Percentiles rank a stretch among this genome's conserved stretches.
Conservation (phyloP, 2,797 vertebrate species). For the Rhynchotus rufescens region DNA sequence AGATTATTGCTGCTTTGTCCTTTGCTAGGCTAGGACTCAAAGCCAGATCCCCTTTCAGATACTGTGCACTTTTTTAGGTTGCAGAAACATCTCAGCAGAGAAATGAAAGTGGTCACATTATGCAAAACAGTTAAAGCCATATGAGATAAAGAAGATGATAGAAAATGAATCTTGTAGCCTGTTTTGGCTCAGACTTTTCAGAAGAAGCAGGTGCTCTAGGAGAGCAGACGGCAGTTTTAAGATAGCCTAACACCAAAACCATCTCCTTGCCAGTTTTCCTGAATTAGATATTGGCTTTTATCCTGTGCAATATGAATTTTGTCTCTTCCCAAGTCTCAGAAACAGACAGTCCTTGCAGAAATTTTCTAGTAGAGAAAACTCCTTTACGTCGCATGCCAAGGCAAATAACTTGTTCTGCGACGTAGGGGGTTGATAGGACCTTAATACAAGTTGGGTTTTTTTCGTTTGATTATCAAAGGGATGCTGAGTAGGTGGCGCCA, state of each 20-base stretch:
- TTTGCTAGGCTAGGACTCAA: neutral
- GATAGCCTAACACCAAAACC: conserved; percentile 13
- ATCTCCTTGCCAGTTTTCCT: conserved; percentile 22
- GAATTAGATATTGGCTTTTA: conserved; percentile 57
- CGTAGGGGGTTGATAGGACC: neutral
- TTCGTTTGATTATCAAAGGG: neutral
- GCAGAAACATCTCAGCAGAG: neutral
- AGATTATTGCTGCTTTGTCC: neutral
- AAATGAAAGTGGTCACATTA: neutral
- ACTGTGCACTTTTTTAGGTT: neutral
- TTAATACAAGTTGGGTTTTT: neutral
- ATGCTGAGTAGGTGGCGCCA: neutral
- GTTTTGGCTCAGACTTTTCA: neutral
- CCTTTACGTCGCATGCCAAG: neutral
- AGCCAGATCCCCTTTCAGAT: neutral
- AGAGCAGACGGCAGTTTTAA: conserved; percentile 52
- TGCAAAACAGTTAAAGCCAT: neutral
- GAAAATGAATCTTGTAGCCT: neutral
- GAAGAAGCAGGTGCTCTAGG: conserved; percentile 30
- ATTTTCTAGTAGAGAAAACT: conserved; percentile 8
- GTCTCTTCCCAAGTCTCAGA: conserved; percentile 20
- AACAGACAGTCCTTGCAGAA: conserved; percentile 4
- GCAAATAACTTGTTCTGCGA: neutral
- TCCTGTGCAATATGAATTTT: neutral
- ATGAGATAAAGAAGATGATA: neutral